Base-by-base conservation (phyloP, 2,888 invertebrate genomes). In the Pecten maximus region DNA sequence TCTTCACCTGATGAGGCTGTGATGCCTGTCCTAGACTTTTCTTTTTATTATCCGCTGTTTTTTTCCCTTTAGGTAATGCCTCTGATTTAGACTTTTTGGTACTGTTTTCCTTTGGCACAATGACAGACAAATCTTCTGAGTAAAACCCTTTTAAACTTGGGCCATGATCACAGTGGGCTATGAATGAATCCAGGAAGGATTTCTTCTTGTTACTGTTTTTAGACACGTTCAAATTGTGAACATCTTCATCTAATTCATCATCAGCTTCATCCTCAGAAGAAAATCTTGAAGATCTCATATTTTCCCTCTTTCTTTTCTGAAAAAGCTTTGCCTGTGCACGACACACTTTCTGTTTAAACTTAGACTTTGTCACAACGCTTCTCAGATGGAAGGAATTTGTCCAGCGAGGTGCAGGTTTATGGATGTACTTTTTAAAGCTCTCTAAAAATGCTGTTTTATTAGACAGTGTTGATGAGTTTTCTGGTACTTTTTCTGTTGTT, bases 391-490 rank as follows among this genome's bases (percentile, higher is more conserved):
- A 74, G 28, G 74, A 3, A 10, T 28, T 28, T 10, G 28, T 74
- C 35, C 35, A 35, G 0, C 35, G 74, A 74, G 28, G 35, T 3
- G 35, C 35, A 6, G 74, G 74, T 74, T 74, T 74, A 74, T 74
- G 74, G 28, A 90, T 86, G 28, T 88, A 90, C n/a, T 88, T 87
- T 87, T 88, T 90, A 50, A 90, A 90, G 10, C 86, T 90, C 15
- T 90, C 90, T 40, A 87, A 40, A 87, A 90, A 90, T 50, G 86
- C 90, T 40, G 54, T 40, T 40, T 40, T 35, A 28, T n/a, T 40
- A 60, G 39, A 40, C 6, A 44, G 39, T 40, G 44, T 44, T 40
- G 87, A 2, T 6, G 86, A n/a, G 44, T 86, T 87, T 44, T n/a
- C 28, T n/a, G 16, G 19, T 44, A 0, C 39, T 40, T 48, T 40